Base-by-base conservation (phyloP, 1,140 invertebrate species). In the Pentalonia nigronervosa region DNA sequence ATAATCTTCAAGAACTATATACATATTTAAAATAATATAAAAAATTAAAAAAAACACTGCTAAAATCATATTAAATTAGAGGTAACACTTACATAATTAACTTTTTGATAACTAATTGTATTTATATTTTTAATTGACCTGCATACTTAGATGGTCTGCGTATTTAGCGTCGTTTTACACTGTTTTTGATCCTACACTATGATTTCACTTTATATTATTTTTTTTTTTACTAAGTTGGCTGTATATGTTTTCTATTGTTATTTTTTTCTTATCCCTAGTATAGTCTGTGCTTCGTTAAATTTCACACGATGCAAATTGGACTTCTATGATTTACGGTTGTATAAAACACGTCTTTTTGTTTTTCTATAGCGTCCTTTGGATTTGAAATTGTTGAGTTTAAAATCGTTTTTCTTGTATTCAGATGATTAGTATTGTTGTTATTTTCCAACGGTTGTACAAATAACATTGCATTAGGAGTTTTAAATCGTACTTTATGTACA, bases 251-350 rank as follows among this genome's bases (percentile, higher is more conserved):
- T 21, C 17, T 17, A 41, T 41, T 41, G 41, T 41, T 41, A 2
- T 41, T 92, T 92, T 83, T 92, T 84, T 25, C 17, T 34, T 84
- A n/a, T 36, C 67, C 30, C 7, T n/a, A 48, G 11, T 48, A 50
- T 92, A 36, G n/a, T 76, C 84, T 91, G 50, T 92, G 76, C 76
- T 89, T 36, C 47, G 20, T 50, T 92, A 92, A 92, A 92, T 47
- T 92, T 83, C 23, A 83, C 45, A 92, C 47, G 76, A 48, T 92
- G 41, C 36, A 92, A 91, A 92, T 84, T 84, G 4, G 1, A 53
- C 7, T 81, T 3, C 0, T 9, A 20, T 92, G 76, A 92, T 92
- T 92, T 92, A 84, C 47, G 91, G 84, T 45, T 9, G 47, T 47
- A 23, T 34, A 76, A 47, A 92, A 92, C 90, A 50, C 84, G 30